Conservation (phyloP, 2,888 invertebrate genomes). For the Cantharis flavilabris region DNA sequence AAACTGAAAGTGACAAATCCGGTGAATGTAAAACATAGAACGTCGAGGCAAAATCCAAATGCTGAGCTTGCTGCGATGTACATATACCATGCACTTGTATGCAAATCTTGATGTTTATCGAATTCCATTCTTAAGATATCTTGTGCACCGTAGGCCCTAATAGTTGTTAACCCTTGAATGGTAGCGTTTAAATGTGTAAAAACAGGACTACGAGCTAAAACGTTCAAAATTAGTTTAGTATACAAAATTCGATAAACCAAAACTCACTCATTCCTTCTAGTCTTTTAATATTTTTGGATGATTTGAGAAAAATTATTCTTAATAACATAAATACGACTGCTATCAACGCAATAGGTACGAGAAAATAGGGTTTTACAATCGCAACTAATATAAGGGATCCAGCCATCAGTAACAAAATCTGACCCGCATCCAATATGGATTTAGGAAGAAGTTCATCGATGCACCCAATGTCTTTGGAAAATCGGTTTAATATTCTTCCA, state of each 20-base stretch:
- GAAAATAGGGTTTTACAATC: conserved; percentile 59
- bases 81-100: conserved; percentile 71
- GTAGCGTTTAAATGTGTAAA: conserved; percentile 82
- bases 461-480: conserved; percentile 82
- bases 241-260: background rate
- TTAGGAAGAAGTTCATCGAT: conserved; percentile 77
- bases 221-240: background rate
- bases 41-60: conserved; percentile 68
- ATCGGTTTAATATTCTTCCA: conserved; percentile 77
- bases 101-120: conserved; percentile 64
- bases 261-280: conserved; percentile 69
- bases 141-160: conserved; percentile 76
- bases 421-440: conserved; percentile 65
- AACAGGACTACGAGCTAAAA: conserved; percentile 79
- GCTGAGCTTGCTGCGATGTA: conserved; percentile 67
- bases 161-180: conserved; percentile 78
- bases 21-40: conserved; percentile 67
- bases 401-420: conserved; percentile 58
- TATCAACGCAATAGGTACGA: conserved; percentile 59
- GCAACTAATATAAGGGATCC: conserved; percentile 62
- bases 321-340: conserved; percentile 65
- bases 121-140: conserved; percentile 62
- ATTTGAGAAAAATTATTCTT: conserved; percentile 67
- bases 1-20: conserved; percentile 70
- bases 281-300: conserved; percentile 72